Base-by-base conservation (phyloP, 2,797 vertebrate genomes). In the Emydoidea blandingii region DNA sequence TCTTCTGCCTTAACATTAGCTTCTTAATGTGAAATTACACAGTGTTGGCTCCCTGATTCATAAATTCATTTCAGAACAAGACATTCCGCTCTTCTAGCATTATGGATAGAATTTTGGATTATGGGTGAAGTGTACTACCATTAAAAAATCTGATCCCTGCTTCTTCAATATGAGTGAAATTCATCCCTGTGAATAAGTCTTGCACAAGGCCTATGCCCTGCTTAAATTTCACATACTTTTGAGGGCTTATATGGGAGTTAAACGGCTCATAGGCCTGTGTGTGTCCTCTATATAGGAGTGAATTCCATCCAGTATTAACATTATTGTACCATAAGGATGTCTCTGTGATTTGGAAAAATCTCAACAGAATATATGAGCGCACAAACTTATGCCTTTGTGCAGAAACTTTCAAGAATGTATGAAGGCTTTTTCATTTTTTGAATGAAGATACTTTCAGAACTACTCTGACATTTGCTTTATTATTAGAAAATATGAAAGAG, bases 401-500 rank as follows among this genome's bases (percentile, higher is more conserved):
- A 82, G 41, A 1, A 80, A 0, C 72, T 88, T 79, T 86, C 47
- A 2, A 83, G 2, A 15, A 2, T 8, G 7, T 23, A 37, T n/a
- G 81, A 80, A 91, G 3, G 3, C 9, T 54, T 88, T 59, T 54
- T 14, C 81, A 31, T 62, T 41, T 62, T 85, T 59, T 54, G 27
- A 91, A 87, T 84, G 83, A 93, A 89, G 76, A 19, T 3, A 1
- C 12, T 88, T 93, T 88, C 76, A 91, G 74, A 94, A 83, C 29
- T 91, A 0, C n/a, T 95, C 54, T 92, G 21, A 47, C 83, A 74
- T 87, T 68, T 88, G 62, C 62, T 94, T 95, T 74, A 72, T 76
- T 79, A 91, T 91, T 74, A 89, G 65, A 92, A 93, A 93, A 65
- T 41, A 79, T 56, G 50, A 87, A 41, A 87, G 47, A 94, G 37